Base-by-base conservation (phyloP, 1,140 invertebrate species). In the Aricia agestis region DNA sequence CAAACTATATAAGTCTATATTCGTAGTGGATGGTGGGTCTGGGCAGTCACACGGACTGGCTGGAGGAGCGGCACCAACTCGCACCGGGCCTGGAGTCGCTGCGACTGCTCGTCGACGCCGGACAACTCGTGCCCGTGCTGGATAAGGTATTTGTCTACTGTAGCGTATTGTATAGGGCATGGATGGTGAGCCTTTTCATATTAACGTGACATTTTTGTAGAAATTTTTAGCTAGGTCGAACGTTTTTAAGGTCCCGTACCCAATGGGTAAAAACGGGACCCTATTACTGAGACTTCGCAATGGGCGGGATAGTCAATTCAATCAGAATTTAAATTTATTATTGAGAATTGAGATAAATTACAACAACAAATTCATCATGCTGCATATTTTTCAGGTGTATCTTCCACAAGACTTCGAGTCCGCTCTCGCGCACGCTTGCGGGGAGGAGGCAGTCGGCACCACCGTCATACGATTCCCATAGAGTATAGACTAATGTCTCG, bases 391-490 rank as follows among this genome's bases (percentile, higher is more conserved):
- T 0, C 76, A 92, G 92, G 94, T 95, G 6, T 96, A 94, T 80
- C 84, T 93, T 1, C 94, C 95, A 10, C 93, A 95, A 79, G 94
- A 95, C 77, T 95, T 95, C 72, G 95, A 96, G 78, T 85, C 93
- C 61, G 96, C 95, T 2, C 82, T 96, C 18, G 91, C 94, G 67
- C 95, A 96, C 82, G 93, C 95, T 36, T 93, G 94, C 80, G 93
- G 94, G 70, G 89, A 93, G 1, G 92, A 95, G 36, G 93, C 95
- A 6, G 93, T 96, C 72, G 96, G 96, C n/a, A 96, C 95, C 82
- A 95, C 95, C 6, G 93, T 96, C 52, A 93, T 96, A 32, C 93
- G 94, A 71, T 96, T 96, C 86, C 90, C 92, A 0, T 92, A 87
- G 32, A 19, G 6, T 25, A 0, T 92, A 87, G 32, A 19, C 13